These are phyloP conservation scores for Sebastes steindachneri DNA, from an alignment of 2,797 vertebrate genomes.

Conservation along the genomic window DNA sequence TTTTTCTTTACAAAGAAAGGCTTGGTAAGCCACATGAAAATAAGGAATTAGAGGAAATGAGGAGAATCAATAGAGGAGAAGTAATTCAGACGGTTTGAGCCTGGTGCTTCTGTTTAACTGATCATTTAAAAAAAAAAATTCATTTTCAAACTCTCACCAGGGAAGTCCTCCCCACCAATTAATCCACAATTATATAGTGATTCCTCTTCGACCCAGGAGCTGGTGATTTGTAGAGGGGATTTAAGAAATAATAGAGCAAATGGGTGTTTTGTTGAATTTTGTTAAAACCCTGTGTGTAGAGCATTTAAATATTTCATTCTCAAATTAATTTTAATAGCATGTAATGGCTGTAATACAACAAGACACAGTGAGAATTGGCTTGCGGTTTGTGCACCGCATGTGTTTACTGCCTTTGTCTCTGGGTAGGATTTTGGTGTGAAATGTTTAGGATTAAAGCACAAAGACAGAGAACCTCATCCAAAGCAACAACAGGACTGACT, in stretches of 20 bases:
- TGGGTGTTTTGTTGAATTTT: conserved; percentile 10
- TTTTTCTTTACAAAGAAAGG: background rate
- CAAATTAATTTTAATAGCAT: conserved; percentile 19
- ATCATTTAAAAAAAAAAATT: conserved; percentile 15
- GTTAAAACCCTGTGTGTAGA: background rate
- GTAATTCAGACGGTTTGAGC: conserved; percentile 15
- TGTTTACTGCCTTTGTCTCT: background rate
- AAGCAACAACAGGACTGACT: background rate
- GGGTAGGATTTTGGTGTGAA: background rate
- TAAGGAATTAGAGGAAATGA: conserved; percentile 3
- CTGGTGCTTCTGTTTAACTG: conserved; percentile 12
- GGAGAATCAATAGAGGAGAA: conserved; percentile 8
- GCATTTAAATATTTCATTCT: conserved; percentile 10
- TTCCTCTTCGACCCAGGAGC: conserved; percentile 4
- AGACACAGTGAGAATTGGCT: background rate
- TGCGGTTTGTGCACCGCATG: background rate
- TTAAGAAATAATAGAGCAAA: conserved; percentile 22
- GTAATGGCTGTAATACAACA: conserved; percentile 13
- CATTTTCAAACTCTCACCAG: conserved; percentile 1
- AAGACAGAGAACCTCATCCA: background rate
- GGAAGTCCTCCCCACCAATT: conserved; percentile 7
- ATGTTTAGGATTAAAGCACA: background rate
- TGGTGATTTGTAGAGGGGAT: conserved; percentile 6
- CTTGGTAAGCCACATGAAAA: conserved; percentile 1
- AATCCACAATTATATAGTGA: conserved; percentile 25